phyloP scores from a whole-genome alignment of 2,797 vertebrate species.

The Channallabes apus region DNA sequence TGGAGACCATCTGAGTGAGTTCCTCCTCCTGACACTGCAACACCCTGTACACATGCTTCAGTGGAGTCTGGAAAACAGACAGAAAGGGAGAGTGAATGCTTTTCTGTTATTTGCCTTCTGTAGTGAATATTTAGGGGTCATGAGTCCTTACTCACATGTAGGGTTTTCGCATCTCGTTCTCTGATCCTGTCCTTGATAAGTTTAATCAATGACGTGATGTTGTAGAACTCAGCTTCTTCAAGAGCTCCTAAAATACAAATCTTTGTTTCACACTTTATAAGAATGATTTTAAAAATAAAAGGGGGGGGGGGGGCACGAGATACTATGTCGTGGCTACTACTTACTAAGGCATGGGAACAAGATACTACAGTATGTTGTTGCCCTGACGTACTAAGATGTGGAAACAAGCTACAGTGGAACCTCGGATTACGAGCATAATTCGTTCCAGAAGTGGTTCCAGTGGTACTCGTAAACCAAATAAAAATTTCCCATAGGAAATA shows the following conservation, averaged over 20 bases:
- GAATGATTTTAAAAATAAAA: too few relatives aligned
- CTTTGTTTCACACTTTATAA: neutral
- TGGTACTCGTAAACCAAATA: too few relatives aligned
- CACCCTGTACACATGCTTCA: slow-evolving; percentile 96
- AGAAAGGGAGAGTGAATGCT: neutral
- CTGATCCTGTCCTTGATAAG: slow-evolving; percentile 97
- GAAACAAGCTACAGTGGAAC: too few relatives aligned
- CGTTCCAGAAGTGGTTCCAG: too few relatives aligned
- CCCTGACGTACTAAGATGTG: too few relatives aligned
- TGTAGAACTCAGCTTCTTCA: slow-evolving; percentile 99
- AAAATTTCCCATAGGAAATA: too few relatives aligned
- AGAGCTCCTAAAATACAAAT: slow-evolving; percentile 80
- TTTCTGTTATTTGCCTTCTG: neutral
- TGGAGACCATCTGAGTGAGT: slow-evolving; percentile 89
- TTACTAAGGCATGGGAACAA: too few relatives aligned
- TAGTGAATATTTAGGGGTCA: neutral
- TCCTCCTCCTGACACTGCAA: slow-evolving; percentile 94
- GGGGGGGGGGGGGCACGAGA: too few relatives aligned
- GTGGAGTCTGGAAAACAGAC: slow-evolving; percentile 77
- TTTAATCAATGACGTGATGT: slow-evolving; percentile 98
- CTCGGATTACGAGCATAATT: too few relatives aligned
- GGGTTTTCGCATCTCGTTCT: slow-evolving; percentile 94
- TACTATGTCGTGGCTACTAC: too few relatives aligned
- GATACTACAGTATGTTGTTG: too few relatives aligned
- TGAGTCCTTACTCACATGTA: slow-evolving; percentile 76